Evolutionary conservation across 2,113 vertebrate species (phyloP).

Genomic region (Pelusios castaneus): DNA sequence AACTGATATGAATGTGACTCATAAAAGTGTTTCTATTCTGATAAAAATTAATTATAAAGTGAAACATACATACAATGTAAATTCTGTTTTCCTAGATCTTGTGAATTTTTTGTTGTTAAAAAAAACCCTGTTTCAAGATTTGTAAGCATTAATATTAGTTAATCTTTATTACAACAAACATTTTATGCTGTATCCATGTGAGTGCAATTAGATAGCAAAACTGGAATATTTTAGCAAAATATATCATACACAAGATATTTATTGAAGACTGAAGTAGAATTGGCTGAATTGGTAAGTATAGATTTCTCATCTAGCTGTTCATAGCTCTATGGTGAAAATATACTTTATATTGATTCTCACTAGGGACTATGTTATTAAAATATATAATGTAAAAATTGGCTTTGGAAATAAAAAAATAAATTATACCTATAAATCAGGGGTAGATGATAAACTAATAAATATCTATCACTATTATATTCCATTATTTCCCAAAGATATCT

Average conservation of each 20-base stretch:
- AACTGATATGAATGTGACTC: constrained; percentile 7
- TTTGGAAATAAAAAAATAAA: constrained; percentile 63
- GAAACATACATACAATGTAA: not conserved
- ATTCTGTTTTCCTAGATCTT: not conserved
- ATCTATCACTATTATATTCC: constrained; percentile 72
- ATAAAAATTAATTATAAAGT: constrained; percentile 38
- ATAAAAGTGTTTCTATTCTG: constrained; percentile 36
- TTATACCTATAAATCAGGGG: constrained; percentile 60
- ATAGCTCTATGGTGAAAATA: constrained; percentile 10
- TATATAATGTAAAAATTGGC: constrained; percentile 69
- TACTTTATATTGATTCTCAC: constrained; percentile 28
- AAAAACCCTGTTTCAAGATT: constrained; percentile 23
- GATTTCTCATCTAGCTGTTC: constrained; percentile 30
- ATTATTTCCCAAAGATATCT: constrained; percentile 75
- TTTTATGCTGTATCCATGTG: not conserved
- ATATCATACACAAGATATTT: not conserved
- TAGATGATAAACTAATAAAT: constrained; percentile 75
- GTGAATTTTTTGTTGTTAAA: constrained; percentile 14
- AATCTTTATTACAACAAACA: not conserved
- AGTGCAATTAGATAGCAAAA: constrained; percentile 18
- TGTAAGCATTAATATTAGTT: constrained; percentile 20
- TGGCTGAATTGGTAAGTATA: constrained; percentile 8
- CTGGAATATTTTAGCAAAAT: not conserved
- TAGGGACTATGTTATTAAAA: constrained; percentile 40
- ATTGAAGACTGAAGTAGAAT: constrained; percentile 6